Evolutionary conservation across 1,140 invertebrate genomes (phyloP).

Genomic region (Penaeus vannamei): DNA sequence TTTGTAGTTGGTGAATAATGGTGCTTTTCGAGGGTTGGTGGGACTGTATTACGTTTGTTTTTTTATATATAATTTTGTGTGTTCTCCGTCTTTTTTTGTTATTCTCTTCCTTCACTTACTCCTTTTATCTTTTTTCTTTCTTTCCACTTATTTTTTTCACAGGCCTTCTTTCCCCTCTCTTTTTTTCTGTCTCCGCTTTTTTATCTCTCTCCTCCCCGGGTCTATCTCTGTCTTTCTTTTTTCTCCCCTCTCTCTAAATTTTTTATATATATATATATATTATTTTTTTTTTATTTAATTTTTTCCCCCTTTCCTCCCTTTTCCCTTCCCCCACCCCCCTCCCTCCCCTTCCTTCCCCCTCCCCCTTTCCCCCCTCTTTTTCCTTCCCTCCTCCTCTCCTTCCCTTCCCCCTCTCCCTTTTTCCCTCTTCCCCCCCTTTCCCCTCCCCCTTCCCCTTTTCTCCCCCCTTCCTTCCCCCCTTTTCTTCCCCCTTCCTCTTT

Average conservation of each 20-base stretch:
- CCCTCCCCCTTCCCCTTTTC: background rate
- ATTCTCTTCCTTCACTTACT: constrained; percentile 16
- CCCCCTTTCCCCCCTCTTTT: background rate
- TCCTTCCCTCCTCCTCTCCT: background rate
- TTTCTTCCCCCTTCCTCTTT: background rate
- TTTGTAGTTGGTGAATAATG: too few species aligned
- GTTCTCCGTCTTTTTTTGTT: constrained; percentile 10
- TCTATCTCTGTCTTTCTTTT: background rate
- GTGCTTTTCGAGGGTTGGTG: background rate
- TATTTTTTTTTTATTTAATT: background rate
- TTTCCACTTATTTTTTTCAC: background rate
- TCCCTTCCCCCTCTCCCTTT: background rate
- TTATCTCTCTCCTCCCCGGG: background rate
- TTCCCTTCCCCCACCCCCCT: background rate
- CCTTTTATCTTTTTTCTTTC: background rate
- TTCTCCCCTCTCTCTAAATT: background rate
- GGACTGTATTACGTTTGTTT: background rate
- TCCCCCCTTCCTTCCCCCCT: background rate
- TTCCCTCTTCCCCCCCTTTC: background rate
- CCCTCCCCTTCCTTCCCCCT: background rate
- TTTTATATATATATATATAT: background rate
- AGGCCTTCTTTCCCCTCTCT: background rate
- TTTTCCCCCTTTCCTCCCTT: background rate
- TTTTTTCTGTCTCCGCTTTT: background rate
- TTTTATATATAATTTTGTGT: background rate